Evolutionary conservation across 2,888 invertebrate species (phyloP).

Genomic region (Drosophila kuntzei): DNA sequence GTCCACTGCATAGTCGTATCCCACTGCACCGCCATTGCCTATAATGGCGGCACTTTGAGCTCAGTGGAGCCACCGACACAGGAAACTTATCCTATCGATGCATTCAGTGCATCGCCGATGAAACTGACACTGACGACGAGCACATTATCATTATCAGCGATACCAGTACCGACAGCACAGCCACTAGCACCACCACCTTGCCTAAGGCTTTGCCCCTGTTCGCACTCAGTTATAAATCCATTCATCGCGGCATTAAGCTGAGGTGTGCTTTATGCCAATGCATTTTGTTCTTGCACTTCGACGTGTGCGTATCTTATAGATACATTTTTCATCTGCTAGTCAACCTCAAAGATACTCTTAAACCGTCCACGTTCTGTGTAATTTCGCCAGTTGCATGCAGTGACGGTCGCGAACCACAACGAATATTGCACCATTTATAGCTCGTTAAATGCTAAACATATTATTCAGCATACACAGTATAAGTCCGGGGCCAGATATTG

Average conservation of each 20-base stretch:
- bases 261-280: constrained; percentile 56
- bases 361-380: constrained; percentile 36
- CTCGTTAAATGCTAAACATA: constrained; percentile 77
- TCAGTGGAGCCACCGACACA: constrained; percentile 54
- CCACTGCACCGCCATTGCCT: constrained; percentile 35
- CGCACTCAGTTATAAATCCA: constrained; percentile 72
- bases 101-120: constrained; percentile 59
- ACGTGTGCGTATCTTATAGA: constrained; percentile 26
- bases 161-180: constrained; percentile 23
- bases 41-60: constrained; percentile 81
- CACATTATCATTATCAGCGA: constrained; percentile 75
- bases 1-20: constrained; percentile 35
- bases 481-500: constrained; percentile 1
- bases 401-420: constrained; percentile 21
- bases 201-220: constrained; percentile 54
- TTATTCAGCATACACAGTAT: constrained; percentile 51
- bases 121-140: constrained; percentile 55
- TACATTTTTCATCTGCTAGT: constrained; percentile 41
- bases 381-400: constrained; percentile 49
- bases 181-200: constrained; percentile 2
- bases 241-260: constrained; percentile 52
- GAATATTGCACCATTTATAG: constrained; percentile 61
- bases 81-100: constrained; percentile 66
- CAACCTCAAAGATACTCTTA: constrained; percentile 23
- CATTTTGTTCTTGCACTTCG: constrained; percentile 21